Percentiles rank a stretch among this genome's conserved stretches.
phyloP scores from a whole-genome alignment of 2,113 vertebrate genomes.

The Zeus faber region DNA sequence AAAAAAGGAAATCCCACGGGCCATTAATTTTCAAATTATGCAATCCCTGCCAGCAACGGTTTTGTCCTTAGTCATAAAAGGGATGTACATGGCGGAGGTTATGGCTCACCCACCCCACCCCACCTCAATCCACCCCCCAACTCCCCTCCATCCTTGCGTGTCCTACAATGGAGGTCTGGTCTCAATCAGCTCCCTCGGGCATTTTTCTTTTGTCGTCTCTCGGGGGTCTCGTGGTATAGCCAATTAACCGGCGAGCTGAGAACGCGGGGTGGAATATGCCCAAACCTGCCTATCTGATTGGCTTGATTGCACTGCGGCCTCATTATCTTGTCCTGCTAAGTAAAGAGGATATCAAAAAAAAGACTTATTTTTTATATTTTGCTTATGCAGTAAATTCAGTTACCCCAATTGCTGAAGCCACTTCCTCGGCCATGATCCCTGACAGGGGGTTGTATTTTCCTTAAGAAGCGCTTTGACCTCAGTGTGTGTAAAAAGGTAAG shows the following conservation, averaged over 20 bases:
- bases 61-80: constrained; percentile 75
- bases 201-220: constrained; percentile 21
- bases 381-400: not conserved
- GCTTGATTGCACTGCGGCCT: constrained; percentile 53
- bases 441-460: constrained; percentile 18
- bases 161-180: constrained; percentile 28
- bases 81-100: constrained; percentile 52
- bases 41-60: constrained; percentile 47
- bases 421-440: not conserved
- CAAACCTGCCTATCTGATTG: constrained; percentile 64
- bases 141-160: constrained; percentile 22
- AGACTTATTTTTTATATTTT: constrained; percentile 5
- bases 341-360: no score
- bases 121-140: constrained; percentile 1
- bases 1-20: constrained; percentile 48
- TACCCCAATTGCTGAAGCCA: not conserved
- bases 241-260: constrained; percentile 61
- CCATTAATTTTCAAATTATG: constrained; percentile 73
- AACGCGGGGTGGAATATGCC: constrained; percentile 55
- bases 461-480: constrained; percentile 32
- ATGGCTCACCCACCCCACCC: constrained; percentile 12
- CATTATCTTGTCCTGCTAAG: constrained; percentile 49
- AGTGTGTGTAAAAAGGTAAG: constrained; percentile 10
- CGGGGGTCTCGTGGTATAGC: constrained; percentile 35
- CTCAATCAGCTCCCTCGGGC: constrained; percentile 36